Evolutionary conservation across 2,888 invertebrate genomes (phyloP).

Genomic region (Melieria picta): DNA sequence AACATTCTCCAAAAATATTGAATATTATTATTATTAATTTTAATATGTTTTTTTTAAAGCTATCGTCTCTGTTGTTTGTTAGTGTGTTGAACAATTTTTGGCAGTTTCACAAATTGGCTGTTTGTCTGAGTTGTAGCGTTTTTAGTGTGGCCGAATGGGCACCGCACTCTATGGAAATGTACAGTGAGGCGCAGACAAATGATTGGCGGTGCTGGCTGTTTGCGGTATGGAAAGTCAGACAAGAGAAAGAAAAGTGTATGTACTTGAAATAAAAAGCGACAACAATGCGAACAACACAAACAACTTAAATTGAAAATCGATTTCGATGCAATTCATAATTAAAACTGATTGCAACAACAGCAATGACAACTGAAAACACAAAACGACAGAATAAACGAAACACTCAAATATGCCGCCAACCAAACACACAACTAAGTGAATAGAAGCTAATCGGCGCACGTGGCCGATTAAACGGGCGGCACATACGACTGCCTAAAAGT

Average conservation of each 20-base stretch:
- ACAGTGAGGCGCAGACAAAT: no score
- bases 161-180: no score
- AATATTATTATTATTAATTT: background rate
- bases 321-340: constrained; percentile 37
- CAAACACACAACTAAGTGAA: background rate
- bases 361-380: constrained; percentile 2
- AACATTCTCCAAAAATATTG: constrained; percentile 45
- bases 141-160: background rate
- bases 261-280: constrained; percentile 8
- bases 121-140: background rate
- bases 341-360: constrained; percentile 6
- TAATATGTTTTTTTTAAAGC: background rate
- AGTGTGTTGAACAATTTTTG: no score
- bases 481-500: constrained; percentile 32
- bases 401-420: background rate
- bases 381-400: background rate
- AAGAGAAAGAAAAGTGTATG: constrained; percentile 8
- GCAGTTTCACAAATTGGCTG: background rate
- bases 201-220: no score
- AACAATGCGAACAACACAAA: constrained; percentile 9
- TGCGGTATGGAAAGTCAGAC: background rate
- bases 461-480: background rate
- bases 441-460: no score
- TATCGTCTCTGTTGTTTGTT: no score
- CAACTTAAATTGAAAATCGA: constrained; percentile 33